Evolutionary conservation across 2,888 invertebrate genomes (phyloP), one percentile per base, ranked within the genome.

Genomic region (Pycnomerus fuliginosus): DNA sequence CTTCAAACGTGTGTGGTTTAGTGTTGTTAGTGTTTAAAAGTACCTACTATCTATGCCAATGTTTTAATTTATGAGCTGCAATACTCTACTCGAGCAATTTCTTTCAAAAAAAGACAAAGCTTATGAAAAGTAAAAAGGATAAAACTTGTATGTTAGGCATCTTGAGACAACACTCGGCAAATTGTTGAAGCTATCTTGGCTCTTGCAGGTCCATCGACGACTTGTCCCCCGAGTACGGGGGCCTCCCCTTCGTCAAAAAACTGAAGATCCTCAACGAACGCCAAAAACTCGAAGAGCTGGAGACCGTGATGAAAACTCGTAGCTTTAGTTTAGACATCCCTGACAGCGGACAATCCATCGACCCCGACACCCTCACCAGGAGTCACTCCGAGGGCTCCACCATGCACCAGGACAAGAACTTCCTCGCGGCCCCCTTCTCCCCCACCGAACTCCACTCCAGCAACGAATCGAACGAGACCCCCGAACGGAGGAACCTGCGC

Each of bases 231-330:
- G 91, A 91, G 67, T 91, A 90, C 60, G 86, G 87, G 34, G 87
- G 89, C 8, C 71, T 91, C 44, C 90, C 91, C 0, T 91, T 91
- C 65, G 90, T 91, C 0, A 91, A 91, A 70, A 90, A 90, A 60
- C 73, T 91, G 32, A 90, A 91, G 75, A 91, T 92, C 56, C 76
- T 91, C 30, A 91, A 91, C 68, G 91, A 91, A 72, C 78, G 90
- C 5, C 90, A 90, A 67, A 91, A 90, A 72, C 71, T 91, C 48
- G 89, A 87, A 17, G 89, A 89, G 66, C 74, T 91, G 29, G 89
- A 90, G 68, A 82, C 80, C 53, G 87, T 83, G 7, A 83, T 88
- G 15, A 82, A 84, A 67, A 80, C 80, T 46, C 77, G 90, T 48
- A 90, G 90, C 69, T 87, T 88, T 43, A 90, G 90, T 59, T 75